phyloP scores from a whole-genome alignment of 2,113 vertebrate genomes.

The Piliocolobus tephrosceles region DNA sequence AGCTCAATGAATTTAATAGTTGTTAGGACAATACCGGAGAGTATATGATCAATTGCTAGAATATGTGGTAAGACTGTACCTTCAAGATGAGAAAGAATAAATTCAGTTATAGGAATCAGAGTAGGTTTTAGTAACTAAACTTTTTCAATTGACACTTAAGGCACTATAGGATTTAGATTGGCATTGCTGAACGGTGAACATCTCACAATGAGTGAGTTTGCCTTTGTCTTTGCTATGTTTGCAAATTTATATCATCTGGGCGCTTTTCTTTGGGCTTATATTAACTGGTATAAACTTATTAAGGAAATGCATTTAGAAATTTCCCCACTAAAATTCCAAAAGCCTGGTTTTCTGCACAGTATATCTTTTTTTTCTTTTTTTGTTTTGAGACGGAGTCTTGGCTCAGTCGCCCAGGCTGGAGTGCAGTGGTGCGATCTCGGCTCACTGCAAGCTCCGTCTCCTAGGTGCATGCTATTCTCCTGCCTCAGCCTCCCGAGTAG shows the following conservation, averaged over 20 bases:
- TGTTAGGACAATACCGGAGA: background rate
- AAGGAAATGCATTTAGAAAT: slow-evolving; percentile 68
- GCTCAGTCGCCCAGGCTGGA: no score
- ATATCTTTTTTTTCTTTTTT: slow-evolving; percentile 43
- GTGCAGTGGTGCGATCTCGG: no score
- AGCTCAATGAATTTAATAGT: slow-evolving; percentile 9
- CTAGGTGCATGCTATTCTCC: no score
- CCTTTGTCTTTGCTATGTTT: slow-evolving; percentile 50
- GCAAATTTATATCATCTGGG: slow-evolving; percentile 21
- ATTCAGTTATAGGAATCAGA: background rate
- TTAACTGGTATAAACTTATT: slow-evolving; percentile 68
- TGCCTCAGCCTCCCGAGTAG: no score
- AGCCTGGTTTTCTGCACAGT: slow-evolving; percentile 72
- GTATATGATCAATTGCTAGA: background rate
- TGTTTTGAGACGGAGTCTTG: no score
- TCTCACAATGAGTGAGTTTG: slow-evolving; percentile 60
- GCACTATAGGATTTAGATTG: background rate
- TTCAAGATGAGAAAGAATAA: slow-evolving; percentile 46
- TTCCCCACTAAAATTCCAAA: slow-evolving; percentile 70
- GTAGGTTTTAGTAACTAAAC: slow-evolving; percentile 6
- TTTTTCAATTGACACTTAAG: background rate
- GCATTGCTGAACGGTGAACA: background rate
- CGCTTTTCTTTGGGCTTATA: slow-evolving; percentile 37
- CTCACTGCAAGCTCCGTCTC: no score
- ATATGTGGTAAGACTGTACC: background rate